Percentiles rank a stretch among this genome's conserved stretches.
Evolutionary conservation across 2,113 vertebrate species (phyloP).

Genomic region (Castor canadensis): DNA sequence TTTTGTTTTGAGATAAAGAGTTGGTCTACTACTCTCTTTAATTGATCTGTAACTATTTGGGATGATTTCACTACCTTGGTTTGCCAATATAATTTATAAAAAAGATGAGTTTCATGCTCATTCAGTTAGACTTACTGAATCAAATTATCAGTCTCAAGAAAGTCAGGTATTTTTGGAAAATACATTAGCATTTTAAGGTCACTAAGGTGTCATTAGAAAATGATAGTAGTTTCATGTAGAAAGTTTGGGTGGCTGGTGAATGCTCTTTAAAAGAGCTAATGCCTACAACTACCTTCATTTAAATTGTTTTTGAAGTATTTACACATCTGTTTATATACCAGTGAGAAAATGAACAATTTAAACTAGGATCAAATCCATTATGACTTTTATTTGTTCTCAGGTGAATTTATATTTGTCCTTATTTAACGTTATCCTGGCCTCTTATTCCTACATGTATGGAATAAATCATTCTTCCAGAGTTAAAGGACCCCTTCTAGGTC

Average conservation of each 20-base stretch:
- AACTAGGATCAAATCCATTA: background rate
- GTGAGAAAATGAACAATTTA: background rate
- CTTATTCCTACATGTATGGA: background rate
- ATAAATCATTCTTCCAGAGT: background rate
- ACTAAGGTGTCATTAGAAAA: background rate
- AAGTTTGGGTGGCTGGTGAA: background rate
- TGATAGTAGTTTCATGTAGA: background rate
- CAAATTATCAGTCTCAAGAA: background rate
- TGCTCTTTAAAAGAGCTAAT: background rate
- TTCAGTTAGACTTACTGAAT: background rate
- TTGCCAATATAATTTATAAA: background rate
- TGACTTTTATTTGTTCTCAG: background rate
- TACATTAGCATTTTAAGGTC: background rate
- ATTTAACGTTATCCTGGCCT: constrained; percentile 20
- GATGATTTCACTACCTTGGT: constrained; percentile 39
- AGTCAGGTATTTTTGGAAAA: background rate
- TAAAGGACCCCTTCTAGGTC: background rate
- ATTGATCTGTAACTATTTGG: constrained; percentile 17
- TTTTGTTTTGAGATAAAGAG: constrained; percentile 25
- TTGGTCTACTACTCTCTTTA: background rate
- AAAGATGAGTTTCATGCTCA: constrained; percentile 9
- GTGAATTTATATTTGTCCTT: background rate
- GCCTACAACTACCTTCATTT: background rate
- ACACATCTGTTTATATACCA: background rate
- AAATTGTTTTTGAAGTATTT: background rate